Base-by-base conservation (phyloP, 2,888 invertebrate species). In the Atrina japonica region DNA sequence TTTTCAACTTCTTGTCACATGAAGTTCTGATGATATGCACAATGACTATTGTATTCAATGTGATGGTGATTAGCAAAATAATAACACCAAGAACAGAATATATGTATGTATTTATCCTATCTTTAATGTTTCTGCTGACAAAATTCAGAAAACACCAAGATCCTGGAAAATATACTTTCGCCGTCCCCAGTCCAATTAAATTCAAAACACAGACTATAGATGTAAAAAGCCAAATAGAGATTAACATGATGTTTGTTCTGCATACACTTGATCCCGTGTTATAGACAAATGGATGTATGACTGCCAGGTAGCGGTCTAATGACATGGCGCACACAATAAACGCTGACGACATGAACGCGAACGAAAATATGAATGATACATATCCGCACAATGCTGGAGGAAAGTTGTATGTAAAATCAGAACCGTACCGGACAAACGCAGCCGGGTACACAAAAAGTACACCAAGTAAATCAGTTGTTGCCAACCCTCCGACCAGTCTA, bases 131-230 rank as follows among this genome's bases (percentile, higher is more conserved):
- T 2, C 43, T n/a, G 25, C 64, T 53, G 53, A 55, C 40, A 29
- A 65, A 60, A 40, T 68, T 61, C 58, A 68, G 52, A 53, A 61
- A 68, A 27, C 68, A 68, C 68, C 68, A 68, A 3, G 68, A 58
- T 5, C 68, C 68, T 6, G 68, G 68, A 35, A 43, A 68, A 7
- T 68, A 56, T 11, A 53, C 49, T 7, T 58, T 50, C 41, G 50
- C 53, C 29, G 60, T 25, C 25, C 68, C 61, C 6, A 68, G 29
- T 23, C 68, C 68, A 18, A 60, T 47, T 25, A 68, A 30, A 6
- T 56, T 60, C 21, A 60, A 52, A 25, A 52, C 35, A n/a, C 45
- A 27, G 2, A 68, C 27, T 23, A 68, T 21, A 7, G 18, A 29
- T 21, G 68, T 53, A 11, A 43, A 2, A 0, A 61, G 14, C 68